These are phyloP conservation scores for Mnemiopsis leidyi DNA, from an alignment of 37 sponge, comb jelly and placozoan genomes.

Conservation along the genomic window DNA sequence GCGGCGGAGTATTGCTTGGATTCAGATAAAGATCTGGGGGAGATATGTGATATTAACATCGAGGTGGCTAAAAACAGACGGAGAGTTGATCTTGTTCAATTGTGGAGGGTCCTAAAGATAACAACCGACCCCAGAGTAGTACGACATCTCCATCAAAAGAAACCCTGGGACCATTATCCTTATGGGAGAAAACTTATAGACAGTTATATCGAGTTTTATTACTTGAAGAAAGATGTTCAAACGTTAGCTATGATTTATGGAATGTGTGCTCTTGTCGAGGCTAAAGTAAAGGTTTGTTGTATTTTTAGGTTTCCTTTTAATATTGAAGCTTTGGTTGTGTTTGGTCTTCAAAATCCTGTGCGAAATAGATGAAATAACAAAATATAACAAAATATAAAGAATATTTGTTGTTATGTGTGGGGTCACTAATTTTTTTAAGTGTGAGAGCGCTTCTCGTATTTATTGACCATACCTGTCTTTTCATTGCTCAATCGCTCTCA, in stretches of 20 bases:
- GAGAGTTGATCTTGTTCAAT: slow-evolving; percentile 14
- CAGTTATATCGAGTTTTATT: slow-evolving; percentile 57
- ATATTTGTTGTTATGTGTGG: too few species aligned
- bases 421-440: too few species aligned
- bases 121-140: not conserved
- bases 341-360: too few species aligned
- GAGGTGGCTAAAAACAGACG: not conserved
- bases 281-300: not conserved
- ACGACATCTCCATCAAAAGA: slow-evolving; percentile 11
- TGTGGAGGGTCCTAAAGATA: slow-evolving; percentile 61
- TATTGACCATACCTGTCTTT: too few species aligned
- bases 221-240: slow-evolving; percentile 58
- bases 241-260: slow-evolving; percentile 52
- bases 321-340: too few species aligned
- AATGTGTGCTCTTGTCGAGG: slow-evolving; percentile 40
- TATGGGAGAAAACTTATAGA: slow-evolving; percentile 55
- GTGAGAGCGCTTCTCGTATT: too few species aligned
- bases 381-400: too few species aligned
- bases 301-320: too few species aligned
- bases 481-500: too few species aligned
- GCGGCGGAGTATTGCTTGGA: not conserved
- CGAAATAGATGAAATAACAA: too few species aligned
- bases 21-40: slow-evolving; percentile 6
- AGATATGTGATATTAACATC: slow-evolving; percentile 40
- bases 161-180: slow-evolving; percentile 27